A percentile compares a stretch with the other conserved stretches of the same genome.
phyloP scores from a whole-genome alignment of 2,113 vertebrate genomes.

The Platycercus adscitus region DNA sequence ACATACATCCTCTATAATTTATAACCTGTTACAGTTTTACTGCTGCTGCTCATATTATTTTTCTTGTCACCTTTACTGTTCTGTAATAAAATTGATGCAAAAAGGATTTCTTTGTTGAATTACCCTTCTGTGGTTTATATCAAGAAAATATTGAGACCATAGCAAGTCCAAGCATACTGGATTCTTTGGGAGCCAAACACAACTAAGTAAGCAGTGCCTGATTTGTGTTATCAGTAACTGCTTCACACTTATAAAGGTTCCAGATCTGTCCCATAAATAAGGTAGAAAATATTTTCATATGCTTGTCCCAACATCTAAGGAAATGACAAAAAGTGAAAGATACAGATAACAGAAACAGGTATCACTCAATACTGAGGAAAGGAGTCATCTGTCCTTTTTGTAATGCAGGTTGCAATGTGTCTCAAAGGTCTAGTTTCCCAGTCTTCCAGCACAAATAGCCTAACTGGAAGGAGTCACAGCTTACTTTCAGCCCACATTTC shows the following conservation, averaged over 20 bases:
- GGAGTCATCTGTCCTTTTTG: not conserved
- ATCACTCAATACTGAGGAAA: not conserved
- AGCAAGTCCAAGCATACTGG: not conserved
- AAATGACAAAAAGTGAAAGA: not conserved
- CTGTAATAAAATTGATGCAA: not conserved
- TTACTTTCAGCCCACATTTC: not conserved
- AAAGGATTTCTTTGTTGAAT: not conserved
- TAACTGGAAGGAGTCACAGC: not conserved
- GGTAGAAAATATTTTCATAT: not conserved
- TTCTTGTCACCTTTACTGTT: constrained; percentile 1
- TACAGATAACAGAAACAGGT: not conserved
- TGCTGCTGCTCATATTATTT: not conserved
- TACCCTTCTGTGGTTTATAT: not conserved
- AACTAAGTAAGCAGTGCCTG: not conserved
- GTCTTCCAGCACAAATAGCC: not conserved
- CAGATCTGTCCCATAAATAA: not conserved
- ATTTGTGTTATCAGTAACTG: not conserved
- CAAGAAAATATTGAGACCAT: not conserved
- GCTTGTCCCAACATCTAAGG: not conserved
- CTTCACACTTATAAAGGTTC: not conserved
- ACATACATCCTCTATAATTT: not conserved
- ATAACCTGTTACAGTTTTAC: constrained; percentile 11
- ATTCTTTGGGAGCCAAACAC: not conserved
- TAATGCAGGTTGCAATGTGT: accelerated
- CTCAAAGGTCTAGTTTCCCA: not conserved